phyloP scores from a whole-genome alignment of 2,113 vertebrate species.

The Halcyon malimbica region DNA sequence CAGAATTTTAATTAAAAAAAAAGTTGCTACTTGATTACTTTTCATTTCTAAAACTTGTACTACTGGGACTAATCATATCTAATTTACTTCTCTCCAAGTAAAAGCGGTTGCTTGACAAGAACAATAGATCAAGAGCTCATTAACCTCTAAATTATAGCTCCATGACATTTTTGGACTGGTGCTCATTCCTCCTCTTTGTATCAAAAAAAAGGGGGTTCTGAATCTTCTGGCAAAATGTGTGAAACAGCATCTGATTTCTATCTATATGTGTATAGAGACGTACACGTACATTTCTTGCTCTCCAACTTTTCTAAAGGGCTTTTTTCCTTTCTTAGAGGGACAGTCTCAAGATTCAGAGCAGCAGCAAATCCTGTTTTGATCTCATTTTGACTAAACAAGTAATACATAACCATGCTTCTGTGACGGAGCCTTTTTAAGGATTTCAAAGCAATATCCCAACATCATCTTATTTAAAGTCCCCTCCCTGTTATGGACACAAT shows the following conservation, averaged over 20 bases:
- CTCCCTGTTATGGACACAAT: rapidly evolving
- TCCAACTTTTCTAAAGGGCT: not conserved
- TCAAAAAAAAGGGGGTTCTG: not conserved
- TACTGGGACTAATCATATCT: conserved; percentile 50
- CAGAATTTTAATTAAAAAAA: conserved; percentile 50
- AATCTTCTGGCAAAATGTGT: not conserved
- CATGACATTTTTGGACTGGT: conserved; percentile 22
- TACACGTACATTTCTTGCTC: rapidly evolving
- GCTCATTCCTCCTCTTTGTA: not conserved
- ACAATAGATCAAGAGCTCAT: conserved; percentile 39
- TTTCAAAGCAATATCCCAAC: not conserved
- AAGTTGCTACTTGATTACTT: conserved; percentile 57
- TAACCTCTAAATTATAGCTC: conserved; percentile 35
- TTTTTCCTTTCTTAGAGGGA: not conserved
- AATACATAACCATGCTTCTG: not conserved
- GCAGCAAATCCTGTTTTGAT: not conserved
- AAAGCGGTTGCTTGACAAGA: conserved; percentile 34
- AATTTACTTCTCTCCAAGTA: conserved; percentile 35
- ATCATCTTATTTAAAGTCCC: not conserved
- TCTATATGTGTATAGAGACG: rapidly evolving
- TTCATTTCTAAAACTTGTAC: conserved; percentile 59
- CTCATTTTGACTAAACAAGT: not conserved
- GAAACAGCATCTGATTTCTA: not conserved
- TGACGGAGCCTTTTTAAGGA: not conserved
- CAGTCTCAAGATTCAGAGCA: not conserved